Conservation (phyloP, 2,888 invertebrate species). For the Phalera bucephala region DNA sequence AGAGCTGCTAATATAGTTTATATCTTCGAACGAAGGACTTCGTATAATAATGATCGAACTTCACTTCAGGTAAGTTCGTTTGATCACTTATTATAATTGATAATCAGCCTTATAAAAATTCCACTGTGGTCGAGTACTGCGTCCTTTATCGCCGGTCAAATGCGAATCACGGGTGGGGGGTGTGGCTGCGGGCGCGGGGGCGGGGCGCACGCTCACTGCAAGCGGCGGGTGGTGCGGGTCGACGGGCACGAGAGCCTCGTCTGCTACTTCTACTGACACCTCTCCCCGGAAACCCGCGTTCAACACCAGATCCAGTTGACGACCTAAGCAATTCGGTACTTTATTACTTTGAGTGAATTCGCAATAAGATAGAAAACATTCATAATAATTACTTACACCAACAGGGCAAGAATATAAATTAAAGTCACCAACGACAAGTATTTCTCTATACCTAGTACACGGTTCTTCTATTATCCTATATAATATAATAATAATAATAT, state of each 20-base stretch:
- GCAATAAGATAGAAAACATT: constrained; percentile 5
- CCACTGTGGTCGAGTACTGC: constrained; percentile 5
- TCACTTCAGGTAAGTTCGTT: too few species aligned
- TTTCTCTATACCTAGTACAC: constrained; percentile 12
- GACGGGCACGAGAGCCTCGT: constrained; percentile 9
- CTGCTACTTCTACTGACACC: constrained; percentile 12
- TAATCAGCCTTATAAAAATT: too few species aligned
- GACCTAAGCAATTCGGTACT: constrained; percentile 14
- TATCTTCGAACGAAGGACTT: too few species aligned
- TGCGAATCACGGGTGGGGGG: not conserved
- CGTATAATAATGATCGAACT: too few species aligned
- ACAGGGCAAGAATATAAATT: constrained; percentile 13
- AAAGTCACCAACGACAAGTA: constrained; percentile 5
- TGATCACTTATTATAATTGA: too few species aligned
- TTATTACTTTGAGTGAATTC: constrained; percentile 20
- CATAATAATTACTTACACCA: constrained; percentile 10
- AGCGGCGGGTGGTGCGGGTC: constrained; percentile 23
- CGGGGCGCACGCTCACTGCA: constrained; percentile 1
- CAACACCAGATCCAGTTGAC: constrained; percentile 20
- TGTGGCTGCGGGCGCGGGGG: too few species aligned
- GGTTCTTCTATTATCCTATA: constrained; percentile 19
- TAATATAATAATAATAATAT: too few species aligned
- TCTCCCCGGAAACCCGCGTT: constrained; percentile 1
- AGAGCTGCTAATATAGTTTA: too few species aligned
- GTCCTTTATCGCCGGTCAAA: not conserved